A percentile compares a stretch with the other conserved stretches of the same genome.
These are phyloP conservation scores for Meta bourneti DNA, from an alignment of 2,888 invertebrate species.

Conservation along the genomic window DNA sequence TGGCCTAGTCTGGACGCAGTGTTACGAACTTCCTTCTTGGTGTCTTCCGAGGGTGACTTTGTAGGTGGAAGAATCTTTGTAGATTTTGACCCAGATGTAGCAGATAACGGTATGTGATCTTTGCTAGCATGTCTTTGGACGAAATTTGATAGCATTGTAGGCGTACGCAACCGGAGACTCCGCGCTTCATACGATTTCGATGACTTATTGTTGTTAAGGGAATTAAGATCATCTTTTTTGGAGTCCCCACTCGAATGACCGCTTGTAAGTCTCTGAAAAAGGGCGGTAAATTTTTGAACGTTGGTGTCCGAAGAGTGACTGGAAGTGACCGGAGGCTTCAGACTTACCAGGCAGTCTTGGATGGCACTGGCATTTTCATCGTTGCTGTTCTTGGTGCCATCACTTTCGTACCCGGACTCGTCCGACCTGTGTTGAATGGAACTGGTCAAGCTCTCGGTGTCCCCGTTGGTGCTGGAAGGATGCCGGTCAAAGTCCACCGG, in stretches of 20 bases:
- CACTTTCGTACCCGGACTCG: constrained; percentile 91
- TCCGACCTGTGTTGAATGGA: constrained; percentile 84
- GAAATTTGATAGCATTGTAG: constrained; percentile 64
- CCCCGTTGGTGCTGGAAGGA: constrained; percentile 62
- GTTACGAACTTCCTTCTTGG: constrained; percentile 60
- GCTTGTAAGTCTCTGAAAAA: constrained; percentile 73
- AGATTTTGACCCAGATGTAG: constrained; percentile 31
- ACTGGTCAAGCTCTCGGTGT: constrained; percentile 74
- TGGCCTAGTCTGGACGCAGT: constrained; percentile 69
- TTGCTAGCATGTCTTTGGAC: constrained; percentile 67
- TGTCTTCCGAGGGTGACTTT: constrained; percentile 47
- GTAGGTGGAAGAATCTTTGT: constrained; percentile 25
- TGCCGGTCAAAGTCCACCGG: constrained; percentile 59
- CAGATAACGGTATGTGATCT: constrained; percentile 33
- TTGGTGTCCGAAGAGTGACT: constrained; percentile 48
- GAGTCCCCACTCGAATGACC: constrained; percentile 33
- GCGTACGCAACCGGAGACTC: constrained; percentile 67
- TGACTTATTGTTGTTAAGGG: constrained; percentile 7
- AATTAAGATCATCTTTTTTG: constrained; percentile 55
- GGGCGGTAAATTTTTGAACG: constrained; percentile 72
- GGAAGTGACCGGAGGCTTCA: background rate
- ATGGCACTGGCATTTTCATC: constrained; percentile 44
- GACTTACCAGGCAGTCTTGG: background rate
- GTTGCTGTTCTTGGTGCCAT: constrained; percentile 83
- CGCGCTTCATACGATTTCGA: constrained; percentile 66